Evolutionary conservation across 2,888 invertebrate species (phyloP), one percentile per base, ranked within the genome.

Genomic region (Silvanus unidentatus): DNA sequence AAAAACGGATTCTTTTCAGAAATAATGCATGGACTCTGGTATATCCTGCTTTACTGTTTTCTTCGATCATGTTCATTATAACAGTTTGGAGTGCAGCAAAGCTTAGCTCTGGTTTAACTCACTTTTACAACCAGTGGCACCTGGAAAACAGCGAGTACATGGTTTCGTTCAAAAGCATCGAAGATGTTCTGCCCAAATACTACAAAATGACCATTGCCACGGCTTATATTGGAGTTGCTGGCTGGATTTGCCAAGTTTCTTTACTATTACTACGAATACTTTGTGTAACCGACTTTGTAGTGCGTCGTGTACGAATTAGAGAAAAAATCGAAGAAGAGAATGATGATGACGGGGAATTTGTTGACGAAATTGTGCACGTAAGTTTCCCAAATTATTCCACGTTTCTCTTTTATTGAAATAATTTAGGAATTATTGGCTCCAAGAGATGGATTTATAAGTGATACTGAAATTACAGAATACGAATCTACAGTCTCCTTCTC

Each of bases 1-100:
- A n/a, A n/a, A n/a, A n/a, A n/a, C n/a, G n/a, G 2, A 30, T 39
- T 42, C 10, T 50, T 62, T 22, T 39, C 45, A 64, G 64, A 43
- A 52, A 52, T 16, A 52, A 53, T 43, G 55, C 64, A 16, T 64
- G 61, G 59, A 47, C 53, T 40, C 56, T 64, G 16, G 58, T 67
- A 4, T 59, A 57, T 45, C 65, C 66, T 16, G 48, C 62, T 13
- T 40, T 55, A 16, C 36, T 57, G 1, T 29, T 49, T 11, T 52
- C 59, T 9, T 27, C 45, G 11, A 10, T 59, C 22, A 53, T 63
- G 46, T 39, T 45, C 11, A 40, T 58, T 41, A 40, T 58, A 14
- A 45, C 50, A 22, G 11, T 51, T 4, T 16, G 51, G 6, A 42
- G 52, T 12, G 40, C 47, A 1, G 34, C 44, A 2, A 13, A 48